phyloP scores from a whole-genome alignment of 2,113 vertebrate genomes.

The Burhinus oedicnemus region DNA sequence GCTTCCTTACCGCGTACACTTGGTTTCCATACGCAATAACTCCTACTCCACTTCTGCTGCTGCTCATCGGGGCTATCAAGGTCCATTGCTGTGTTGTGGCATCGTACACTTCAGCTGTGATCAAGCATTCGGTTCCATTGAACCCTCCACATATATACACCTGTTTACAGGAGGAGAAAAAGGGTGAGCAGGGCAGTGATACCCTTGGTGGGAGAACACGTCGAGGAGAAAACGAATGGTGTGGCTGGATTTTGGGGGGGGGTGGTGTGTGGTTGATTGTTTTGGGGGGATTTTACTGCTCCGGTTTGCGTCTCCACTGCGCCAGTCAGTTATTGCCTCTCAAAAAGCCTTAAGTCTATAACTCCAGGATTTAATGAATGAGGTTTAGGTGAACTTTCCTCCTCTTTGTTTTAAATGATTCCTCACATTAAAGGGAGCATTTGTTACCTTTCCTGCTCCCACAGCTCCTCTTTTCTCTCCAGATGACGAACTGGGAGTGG shows the following conservation, averaged over 20 bases:
- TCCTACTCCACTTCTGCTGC: conserved; percentile 81
- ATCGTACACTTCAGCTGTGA: conserved; percentile 81
- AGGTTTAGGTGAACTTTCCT: too few relatives aligned
- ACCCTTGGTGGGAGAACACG: accelerated
- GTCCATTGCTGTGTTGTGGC: conserved; percentile 80
- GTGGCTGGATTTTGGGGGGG: neutral
- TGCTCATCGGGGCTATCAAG: conserved; percentile 81
- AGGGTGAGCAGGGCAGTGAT: neutral
- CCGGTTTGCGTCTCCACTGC: too few relatives aligned
- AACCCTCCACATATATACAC: conserved; percentile 91
- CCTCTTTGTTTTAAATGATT: too few relatives aligned
- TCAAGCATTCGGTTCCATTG: conserved; percentile 79
- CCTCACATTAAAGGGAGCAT: neutral
- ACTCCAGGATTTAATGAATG: too few relatives aligned
- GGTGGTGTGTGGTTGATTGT: too few relatives aligned
- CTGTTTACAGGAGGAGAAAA: conserved; percentile 53
- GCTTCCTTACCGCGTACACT: conserved; percentile 79
- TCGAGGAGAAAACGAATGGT: neutral
- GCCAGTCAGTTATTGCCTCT: too few relatives aligned
- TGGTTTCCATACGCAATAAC: conserved; percentile 77
- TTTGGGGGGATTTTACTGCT: neutral
- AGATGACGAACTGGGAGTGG: neutral
- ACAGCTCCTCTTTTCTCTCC: neutral
- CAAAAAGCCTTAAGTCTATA: too few relatives aligned
- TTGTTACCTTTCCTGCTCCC: neutral